Evolutionary conservation across 2,888 invertebrate species (phyloP).

Genomic region (Tanytarsus gracilentus): DNA sequence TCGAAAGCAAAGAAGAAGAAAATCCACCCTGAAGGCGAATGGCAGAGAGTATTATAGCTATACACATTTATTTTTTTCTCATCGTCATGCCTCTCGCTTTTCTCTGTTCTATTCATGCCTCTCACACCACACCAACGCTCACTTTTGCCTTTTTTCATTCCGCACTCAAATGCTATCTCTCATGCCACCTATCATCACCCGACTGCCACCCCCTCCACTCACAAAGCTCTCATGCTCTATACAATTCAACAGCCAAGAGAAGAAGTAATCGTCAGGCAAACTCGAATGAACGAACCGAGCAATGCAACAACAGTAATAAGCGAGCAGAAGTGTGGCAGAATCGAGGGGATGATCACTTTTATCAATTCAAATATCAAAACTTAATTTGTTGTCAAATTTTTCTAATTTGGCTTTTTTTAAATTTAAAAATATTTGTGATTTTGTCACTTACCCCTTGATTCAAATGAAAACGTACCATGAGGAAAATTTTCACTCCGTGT

Average conservation of each 20-base stretch:
- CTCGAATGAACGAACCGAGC: conserved; percentile 13
- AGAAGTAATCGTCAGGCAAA: conserved; percentile 27
- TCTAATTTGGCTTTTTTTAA: neutral
- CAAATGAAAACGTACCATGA: too few species aligned
- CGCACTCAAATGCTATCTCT: neutral
- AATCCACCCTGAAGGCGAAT: conserved; percentile 20
- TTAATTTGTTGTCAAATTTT: neutral
- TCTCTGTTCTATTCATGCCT: neutral
- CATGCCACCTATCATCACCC: conserved; percentile 14
- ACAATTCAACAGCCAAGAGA: conserved; percentile 26
- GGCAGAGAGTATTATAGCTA: conserved; percentile 20
- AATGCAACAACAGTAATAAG: neutral
- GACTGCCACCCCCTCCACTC: neutral
- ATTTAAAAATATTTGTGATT: neutral
- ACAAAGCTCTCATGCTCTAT: neutral
- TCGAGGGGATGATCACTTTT: neutral
- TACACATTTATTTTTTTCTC: conserved; percentile 15
- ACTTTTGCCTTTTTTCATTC: neutral
- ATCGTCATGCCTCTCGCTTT: conserved; percentile 18
- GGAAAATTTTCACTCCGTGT: neutral
- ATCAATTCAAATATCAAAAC: neutral
- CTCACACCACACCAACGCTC: neutral
- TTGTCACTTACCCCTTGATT: too few species aligned
- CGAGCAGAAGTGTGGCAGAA: neutral
- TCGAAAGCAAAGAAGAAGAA: neutral